Evolutionary conservation across 2,113 vertebrate species (phyloP).

Genomic region (Shinisaurus crocodilurus): DNA sequence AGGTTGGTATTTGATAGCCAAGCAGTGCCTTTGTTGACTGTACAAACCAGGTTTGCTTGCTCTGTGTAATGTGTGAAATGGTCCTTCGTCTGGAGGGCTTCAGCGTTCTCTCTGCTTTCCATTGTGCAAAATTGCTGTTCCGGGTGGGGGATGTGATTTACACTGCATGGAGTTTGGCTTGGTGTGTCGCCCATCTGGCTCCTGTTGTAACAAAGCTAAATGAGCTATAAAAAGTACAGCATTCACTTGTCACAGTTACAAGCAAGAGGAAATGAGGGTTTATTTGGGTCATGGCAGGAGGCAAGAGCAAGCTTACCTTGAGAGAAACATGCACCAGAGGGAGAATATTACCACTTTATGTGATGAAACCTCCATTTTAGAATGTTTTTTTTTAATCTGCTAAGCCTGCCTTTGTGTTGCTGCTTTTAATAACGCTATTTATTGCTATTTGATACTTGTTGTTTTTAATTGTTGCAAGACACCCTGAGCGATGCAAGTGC

Average conservation of each 20-base stretch:
- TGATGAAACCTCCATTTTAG: not conserved
- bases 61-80: too few relatives aligned
- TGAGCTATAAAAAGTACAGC: not conserved
- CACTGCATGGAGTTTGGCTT: not conserved
- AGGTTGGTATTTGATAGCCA: too few relatives aligned
- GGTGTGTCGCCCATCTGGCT: not conserved
- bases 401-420: not conserved
- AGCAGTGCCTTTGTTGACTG: too few relatives aligned
- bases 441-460: not conserved
- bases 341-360: not conserved
- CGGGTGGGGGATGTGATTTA: constrained; percentile 5
- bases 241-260: constrained; percentile 35
- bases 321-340: not conserved
- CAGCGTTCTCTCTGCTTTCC: not conserved
- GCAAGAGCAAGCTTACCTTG: constrained; percentile 37
- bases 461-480: not conserved
- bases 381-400: not conserved
- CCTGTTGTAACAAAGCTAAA: constrained; percentile 32
- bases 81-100: too few relatives aligned
- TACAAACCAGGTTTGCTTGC: too few relatives aligned
- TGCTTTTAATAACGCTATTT: not conserved
- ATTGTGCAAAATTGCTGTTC: not conserved
- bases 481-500: not conserved
- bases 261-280: constrained; percentile 34
- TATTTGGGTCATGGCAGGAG: constrained; percentile 45